Evolutionary conservation across 2,113 vertebrate species (phyloP).

Genomic region (Zapornia atra): DNA sequence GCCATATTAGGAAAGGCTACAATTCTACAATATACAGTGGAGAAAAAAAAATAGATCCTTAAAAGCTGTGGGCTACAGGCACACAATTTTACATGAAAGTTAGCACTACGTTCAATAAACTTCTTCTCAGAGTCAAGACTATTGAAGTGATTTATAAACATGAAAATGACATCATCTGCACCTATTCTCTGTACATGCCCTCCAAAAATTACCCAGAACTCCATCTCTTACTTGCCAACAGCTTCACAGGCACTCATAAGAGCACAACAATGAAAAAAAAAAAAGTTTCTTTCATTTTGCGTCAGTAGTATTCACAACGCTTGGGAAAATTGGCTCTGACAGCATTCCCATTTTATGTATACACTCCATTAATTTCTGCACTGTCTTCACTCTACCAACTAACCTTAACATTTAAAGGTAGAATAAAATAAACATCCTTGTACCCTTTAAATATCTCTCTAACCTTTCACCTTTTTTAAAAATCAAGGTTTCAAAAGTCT

Average conservation of each 20-base stretch:
- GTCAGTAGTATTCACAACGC: neutral
- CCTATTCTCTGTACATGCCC: neutral
- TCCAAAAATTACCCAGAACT: neutral
- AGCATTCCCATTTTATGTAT: neutral
- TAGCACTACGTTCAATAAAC: neutral
- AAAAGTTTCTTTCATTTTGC: neutral
- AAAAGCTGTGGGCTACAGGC: neutral
- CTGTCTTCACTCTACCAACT: neutral
- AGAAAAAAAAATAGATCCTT: neutral
- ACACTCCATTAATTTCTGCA: slow-evolving; percentile 3
- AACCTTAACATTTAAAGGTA: slow-evolving; percentile 28
- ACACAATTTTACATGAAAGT: neutral
- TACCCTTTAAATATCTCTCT: neutral
- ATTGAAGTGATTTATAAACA: neutral
- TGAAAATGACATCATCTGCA: neutral
- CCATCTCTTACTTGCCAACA: neutral
- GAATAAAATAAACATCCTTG: neutral
- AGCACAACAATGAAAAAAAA: neutral
- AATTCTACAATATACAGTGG: neutral
- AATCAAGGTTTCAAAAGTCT: neutral
- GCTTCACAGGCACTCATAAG: neutral
- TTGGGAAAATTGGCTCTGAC: neutral
- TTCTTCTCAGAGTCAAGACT: neutral
- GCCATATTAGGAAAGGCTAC: slow-evolving; percentile 34
- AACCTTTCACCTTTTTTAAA: slow-evolving; percentile 6